phyloP scores from a whole-genome alignment of 2,888 invertebrate species.

The Drosophila lacicola region DNA sequence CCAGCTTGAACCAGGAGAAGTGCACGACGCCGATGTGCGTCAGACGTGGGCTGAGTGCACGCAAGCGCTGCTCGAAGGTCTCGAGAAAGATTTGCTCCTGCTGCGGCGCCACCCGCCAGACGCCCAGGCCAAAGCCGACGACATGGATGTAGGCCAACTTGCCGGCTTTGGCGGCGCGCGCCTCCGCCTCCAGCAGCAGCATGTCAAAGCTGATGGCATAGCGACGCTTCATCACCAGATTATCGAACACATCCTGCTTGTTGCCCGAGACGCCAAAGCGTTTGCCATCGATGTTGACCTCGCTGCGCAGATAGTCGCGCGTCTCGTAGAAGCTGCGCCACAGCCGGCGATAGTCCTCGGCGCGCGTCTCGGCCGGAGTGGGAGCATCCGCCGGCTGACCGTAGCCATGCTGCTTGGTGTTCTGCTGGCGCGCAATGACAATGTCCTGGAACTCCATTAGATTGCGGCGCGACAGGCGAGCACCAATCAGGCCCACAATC shows the following conservation, averaged over 20 bases:
- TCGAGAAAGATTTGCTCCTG: conserved; percentile 88
- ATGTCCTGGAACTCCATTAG: conserved; percentile 87
- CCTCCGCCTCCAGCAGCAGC: conserved; percentile 88
- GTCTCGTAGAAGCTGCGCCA: conserved; percentile 78
- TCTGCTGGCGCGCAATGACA: conserved; percentile 86
- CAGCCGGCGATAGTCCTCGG: conserved; percentile 71
- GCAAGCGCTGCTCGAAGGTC: conserved; percentile 88
- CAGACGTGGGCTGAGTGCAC: conserved; percentile 85
- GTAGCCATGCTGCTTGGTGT: conserved; percentile 86
- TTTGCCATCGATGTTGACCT: conserved; percentile 63
- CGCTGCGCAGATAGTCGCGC: conserved; percentile 64
- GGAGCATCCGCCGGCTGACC: conserved; percentile 26
- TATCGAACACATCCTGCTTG: conserved; percentile 80
- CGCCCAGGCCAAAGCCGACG: conserved; percentile 89
- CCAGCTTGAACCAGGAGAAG: conserved; percentile 88
- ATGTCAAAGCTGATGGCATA: conserved; percentile 87
- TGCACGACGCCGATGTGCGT: conserved; percentile 88
- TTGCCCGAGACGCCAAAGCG: conserved; percentile 79
- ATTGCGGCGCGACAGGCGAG: conserved; percentile 85
- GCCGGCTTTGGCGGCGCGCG: conserved; percentile 86
- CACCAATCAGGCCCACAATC: conserved; percentile 86
- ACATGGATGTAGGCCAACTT: conserved; percentile 88
- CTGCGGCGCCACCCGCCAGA: conserved; percentile 88
- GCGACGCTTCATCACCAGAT: conserved; percentile 84
- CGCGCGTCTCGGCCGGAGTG: conserved; percentile 32